These are phyloP conservation scores for Lithosia quadra DNA, from an alignment of 2,888 invertebrate genomes.

Conservation along the genomic window DNA sequence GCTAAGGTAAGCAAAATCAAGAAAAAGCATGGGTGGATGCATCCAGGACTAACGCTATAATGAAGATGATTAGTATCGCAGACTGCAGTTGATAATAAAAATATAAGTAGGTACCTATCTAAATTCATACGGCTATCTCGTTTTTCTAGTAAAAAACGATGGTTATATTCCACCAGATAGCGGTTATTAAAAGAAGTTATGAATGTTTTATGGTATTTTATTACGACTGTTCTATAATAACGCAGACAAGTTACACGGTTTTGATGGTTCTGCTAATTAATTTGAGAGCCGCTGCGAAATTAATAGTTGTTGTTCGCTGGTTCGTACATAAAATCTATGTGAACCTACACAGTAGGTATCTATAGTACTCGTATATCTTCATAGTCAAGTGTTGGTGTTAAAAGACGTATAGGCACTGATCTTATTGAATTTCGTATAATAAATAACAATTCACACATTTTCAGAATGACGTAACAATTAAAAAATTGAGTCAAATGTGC, in stretches of 20 bases:
- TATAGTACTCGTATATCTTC: not conserved
- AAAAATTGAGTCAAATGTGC: no score
- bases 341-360: not conserved
- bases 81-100: no score
- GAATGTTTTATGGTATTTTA: slow-evolving; percentile 24
- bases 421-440: not conserved
- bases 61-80: no score
- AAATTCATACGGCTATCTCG: no score
- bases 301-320: slow-evolving; percentile 6
- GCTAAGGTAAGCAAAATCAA: no score
- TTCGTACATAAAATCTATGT: not conserved
- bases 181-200: slow-evolving; percentile 13
- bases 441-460: no score
- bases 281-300: slow-evolving; percentile 3
- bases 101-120: no score
- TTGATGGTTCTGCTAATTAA: slow-evolving; percentile 22
- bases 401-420: not conserved
- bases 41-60: no score
- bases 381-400: not conserved
- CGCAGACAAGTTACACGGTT: slow-evolving; percentile 29
- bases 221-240: slow-evolving; percentile 25
- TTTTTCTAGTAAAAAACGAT: no score
- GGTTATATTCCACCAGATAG: not conserved
- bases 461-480: no score
- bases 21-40: no score